Percentiles rank a stretch among this genome's conserved stretches.
phyloP scores from a whole-genome alignment of 2,888 invertebrate genomes.

The Melangyna quadrimaculata region DNA sequence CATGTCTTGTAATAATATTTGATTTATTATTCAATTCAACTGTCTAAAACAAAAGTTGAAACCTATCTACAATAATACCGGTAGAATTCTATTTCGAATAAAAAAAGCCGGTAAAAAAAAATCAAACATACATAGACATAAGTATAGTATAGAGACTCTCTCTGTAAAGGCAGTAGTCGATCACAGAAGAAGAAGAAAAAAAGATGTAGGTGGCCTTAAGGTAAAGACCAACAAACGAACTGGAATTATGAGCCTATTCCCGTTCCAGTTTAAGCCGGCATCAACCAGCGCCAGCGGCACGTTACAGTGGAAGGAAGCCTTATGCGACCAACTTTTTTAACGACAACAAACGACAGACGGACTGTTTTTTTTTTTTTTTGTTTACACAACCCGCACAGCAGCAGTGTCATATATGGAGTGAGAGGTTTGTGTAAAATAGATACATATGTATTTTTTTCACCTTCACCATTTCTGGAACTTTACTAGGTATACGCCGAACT shows the following conservation, averaged over 20 bases:
- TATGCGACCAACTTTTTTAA: conserved; percentile 38
- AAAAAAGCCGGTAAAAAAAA: conserved; percentile 22
- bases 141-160: not conserved
- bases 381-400: conserved; percentile 58
- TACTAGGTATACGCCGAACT: not conserved
- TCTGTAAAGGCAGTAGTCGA: not conserved
- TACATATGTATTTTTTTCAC: not conserved
- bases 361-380: conserved; percentile 20
- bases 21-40: conserved; percentile 60
- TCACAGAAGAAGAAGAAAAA: not conserved
- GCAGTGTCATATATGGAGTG: conserved; percentile 50
- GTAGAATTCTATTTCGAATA: not conserved
- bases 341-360: conserved; percentile 31
- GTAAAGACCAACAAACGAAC: conserved; percentile 9
- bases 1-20: conserved; percentile 18
- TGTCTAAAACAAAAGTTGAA: conserved; percentile 24
- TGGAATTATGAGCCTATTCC: conserved; percentile 25
- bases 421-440: conserved; percentile 37
- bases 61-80: not conserved
- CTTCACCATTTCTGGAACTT: conserved; percentile 27
- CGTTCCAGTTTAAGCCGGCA: conserved; percentile 38
- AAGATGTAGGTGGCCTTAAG: conserved; percentile 60
- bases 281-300: too few species aligned
- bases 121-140: not conserved
- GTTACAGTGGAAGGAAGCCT: conserved; percentile 39